A percentile compares a stretch with the other conserved stretches of the same genome.
Evolutionary conservation across 2,888 invertebrate species (phyloP).

Genomic region (Drosophila kokeensis): DNA sequence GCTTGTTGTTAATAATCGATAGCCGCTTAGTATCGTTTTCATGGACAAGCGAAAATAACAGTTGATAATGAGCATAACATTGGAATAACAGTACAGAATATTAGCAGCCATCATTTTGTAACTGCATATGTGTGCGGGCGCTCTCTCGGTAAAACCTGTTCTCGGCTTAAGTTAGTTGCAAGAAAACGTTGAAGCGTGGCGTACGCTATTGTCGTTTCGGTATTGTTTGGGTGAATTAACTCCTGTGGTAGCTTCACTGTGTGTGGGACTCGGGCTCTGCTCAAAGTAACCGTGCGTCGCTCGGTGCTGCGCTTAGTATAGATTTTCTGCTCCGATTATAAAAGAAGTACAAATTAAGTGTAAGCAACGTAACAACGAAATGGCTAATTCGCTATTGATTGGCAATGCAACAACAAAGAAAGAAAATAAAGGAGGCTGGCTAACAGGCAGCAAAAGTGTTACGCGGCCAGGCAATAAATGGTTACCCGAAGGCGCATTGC

Average conservation of each 20-base stretch:
- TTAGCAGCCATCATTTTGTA: slow-evolving; percentile 86
- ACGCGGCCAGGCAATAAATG: slow-evolving; percentile 32
- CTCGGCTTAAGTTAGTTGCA: slow-evolving; percentile 48
- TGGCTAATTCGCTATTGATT: slow-evolving; percentile 42
- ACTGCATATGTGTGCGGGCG: slow-evolving; percentile 23
- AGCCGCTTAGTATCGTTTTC: background rate
- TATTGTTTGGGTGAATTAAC: slow-evolving; percentile 32
- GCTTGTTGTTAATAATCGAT: slow-evolving; percentile 5
- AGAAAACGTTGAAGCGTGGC: slow-evolving; percentile 56
- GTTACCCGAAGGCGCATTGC: slow-evolving; percentile 46
- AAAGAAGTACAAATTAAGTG: slow-evolving; percentile 34
- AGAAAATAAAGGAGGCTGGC: slow-evolving; percentile 5
- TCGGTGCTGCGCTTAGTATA: slow-evolving; percentile 52
- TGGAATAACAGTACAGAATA: slow-evolving; percentile 20
- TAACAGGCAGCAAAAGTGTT: slow-evolving; percentile 21
- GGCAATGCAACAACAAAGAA: slow-evolving; percentile 2
- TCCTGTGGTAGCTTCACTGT: slow-evolving; percentile 53
- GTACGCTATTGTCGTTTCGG: slow-evolving; percentile 44
- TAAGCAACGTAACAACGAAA: slow-evolving; percentile 33
- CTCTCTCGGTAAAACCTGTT: slow-evolving; percentile 58
- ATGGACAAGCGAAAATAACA: slow-evolving; percentile 7
- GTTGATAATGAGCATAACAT: slow-evolving; percentile 22
- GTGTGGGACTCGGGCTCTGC: slow-evolving; percentile 41
- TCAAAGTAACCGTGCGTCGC: slow-evolving; percentile 31
- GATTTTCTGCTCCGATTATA: slow-evolving; percentile 46